Percentiles rank a stretch among this genome's conserved stretches.
phyloP scores from a whole-genome alignment of 2,888 invertebrate species.

The Phlogophora meticulosa region DNA sequence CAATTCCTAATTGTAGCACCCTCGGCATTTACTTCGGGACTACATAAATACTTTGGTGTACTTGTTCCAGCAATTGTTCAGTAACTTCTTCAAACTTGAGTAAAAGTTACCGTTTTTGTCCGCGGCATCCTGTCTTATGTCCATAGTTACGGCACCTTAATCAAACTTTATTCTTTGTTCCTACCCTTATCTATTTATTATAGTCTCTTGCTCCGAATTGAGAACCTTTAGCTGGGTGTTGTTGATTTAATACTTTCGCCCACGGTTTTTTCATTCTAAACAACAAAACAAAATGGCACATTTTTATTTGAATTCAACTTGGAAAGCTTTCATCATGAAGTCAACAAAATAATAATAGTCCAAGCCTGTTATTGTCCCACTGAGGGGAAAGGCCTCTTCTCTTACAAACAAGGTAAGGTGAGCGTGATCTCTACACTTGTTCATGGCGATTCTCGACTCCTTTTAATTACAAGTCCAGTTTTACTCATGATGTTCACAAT shows the following conservation, averaged over 20 bases:
- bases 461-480: no score
- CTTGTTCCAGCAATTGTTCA: slow-evolving; percentile 22
- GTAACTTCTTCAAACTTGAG: slow-evolving; percentile 39
- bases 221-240: slow-evolving; percentile 24
- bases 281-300: slow-evolving; percentile 16
- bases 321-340: not conserved
- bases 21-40: slow-evolving; percentile 23
- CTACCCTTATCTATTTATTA: slow-evolving; percentile 27
- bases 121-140: slow-evolving; percentile 15
- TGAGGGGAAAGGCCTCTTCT: no score
- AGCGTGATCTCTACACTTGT: no score
- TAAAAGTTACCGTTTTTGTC: slow-evolving; percentile 40
- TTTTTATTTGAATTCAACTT: not conserved
- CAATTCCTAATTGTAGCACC: slow-evolving; percentile 72
- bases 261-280: not conserved
- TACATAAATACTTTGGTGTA: slow-evolving; percentile 38
- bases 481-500: no score
- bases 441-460: no score
- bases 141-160: slow-evolving; percentile 29
- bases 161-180: slow-evolving; percentile 48
- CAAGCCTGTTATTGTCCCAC: no score
- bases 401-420: no score
- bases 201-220: slow-evolving; percentile 24
- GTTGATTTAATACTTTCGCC: slow-evolving; percentile 35
- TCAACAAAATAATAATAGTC: slow-evolving; percentile 1